Conservation (phyloP, 2,113 vertebrate genomes). For the Odontesthes bonariensis region DNA sequence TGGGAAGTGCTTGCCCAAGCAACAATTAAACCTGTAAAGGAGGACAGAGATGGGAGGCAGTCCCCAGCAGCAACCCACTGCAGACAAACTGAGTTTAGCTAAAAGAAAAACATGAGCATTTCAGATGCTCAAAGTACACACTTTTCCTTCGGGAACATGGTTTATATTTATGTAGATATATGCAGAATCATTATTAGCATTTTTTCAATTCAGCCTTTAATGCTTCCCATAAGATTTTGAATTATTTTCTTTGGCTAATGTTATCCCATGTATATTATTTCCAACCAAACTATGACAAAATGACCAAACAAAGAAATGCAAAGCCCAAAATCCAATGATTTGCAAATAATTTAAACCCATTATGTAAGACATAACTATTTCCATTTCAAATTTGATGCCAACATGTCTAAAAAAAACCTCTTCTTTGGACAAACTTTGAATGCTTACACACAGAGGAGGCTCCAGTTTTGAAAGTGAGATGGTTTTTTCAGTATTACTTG, state of each 20-base stretch:
- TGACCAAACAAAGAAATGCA: background rate
- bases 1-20: constrained; percentile 51
- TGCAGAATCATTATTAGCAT: background rate
- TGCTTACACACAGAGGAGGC: no score
- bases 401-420: background rate
- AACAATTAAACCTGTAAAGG: constrained; percentile 61
- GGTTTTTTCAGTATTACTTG: no score
- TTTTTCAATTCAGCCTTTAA: no score
- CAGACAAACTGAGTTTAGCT: constrained; percentile 43
- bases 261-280: background rate
- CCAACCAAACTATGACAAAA: no score
- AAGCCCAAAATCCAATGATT: background rate
- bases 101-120: no score
- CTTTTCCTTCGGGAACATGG: background rate
- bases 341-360: background rate
- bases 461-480: no score
- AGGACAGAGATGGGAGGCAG: constrained; percentile 25
- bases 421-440: no score
- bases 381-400: background rate
- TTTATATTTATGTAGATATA: background rate
- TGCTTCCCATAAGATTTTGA: no score
- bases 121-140: no score
- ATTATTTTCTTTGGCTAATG: background rate
- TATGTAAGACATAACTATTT: background rate
- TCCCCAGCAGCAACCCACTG: background rate